phyloP scores from a whole-genome alignment of 2,888 invertebrate species.

The Dascillus cervinus region DNA sequence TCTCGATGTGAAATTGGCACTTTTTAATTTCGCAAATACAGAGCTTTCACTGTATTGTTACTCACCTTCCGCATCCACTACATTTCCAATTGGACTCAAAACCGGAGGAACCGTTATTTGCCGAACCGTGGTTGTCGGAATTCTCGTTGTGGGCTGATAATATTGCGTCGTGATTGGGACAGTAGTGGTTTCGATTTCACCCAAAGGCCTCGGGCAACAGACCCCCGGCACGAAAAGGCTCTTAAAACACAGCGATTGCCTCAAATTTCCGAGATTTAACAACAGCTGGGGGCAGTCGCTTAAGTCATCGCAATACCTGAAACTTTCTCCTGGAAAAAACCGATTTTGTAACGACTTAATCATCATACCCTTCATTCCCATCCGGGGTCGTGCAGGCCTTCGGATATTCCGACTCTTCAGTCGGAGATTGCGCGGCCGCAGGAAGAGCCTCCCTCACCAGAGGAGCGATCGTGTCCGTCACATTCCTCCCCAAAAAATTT shows the following conservation, averaged over 20 bases:
- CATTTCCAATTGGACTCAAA: slow-evolving; percentile 33
- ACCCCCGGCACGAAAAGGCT: slow-evolving; percentile 87
- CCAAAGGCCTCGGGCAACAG: slow-evolving; percentile 61
- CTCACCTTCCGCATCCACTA: slow-evolving; percentile 49
- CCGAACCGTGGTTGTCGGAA: slow-evolving; percentile 1
- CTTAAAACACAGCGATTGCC: slow-evolving; percentile 86
- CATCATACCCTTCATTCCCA: slow-evolving; percentile 57
- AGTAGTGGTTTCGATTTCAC: slow-evolving; percentile 11
- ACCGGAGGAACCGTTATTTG: slow-evolving; percentile 6
- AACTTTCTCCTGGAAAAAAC: slow-evolving; percentile 13
- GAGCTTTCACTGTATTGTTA: slow-evolving; percentile 3
- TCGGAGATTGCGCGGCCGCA: slow-evolving; percentile 31
- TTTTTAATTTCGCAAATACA: too few relatives aligned
- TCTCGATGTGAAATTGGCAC: too few relatives aligned
- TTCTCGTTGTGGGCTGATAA: slow-evolving; percentile 8
- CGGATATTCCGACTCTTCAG: slow-evolving; percentile 45
- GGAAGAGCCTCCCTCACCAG: slow-evolving; percentile 49
- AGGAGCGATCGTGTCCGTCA: slow-evolving; percentile 74
- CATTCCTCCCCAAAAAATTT: slow-evolving; percentile 69
- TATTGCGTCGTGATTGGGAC: slow-evolving; percentile 16
- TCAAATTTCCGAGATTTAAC: slow-evolving; percentile 68
- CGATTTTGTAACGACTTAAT: not conserved
- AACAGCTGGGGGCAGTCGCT: slow-evolving; percentile 82
- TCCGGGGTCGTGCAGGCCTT: slow-evolving; percentile 76
- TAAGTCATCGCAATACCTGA: slow-evolving; percentile 68